Base-by-base conservation (phyloP, 2,888 invertebrate species). In the Brachyptera risi region DNA sequence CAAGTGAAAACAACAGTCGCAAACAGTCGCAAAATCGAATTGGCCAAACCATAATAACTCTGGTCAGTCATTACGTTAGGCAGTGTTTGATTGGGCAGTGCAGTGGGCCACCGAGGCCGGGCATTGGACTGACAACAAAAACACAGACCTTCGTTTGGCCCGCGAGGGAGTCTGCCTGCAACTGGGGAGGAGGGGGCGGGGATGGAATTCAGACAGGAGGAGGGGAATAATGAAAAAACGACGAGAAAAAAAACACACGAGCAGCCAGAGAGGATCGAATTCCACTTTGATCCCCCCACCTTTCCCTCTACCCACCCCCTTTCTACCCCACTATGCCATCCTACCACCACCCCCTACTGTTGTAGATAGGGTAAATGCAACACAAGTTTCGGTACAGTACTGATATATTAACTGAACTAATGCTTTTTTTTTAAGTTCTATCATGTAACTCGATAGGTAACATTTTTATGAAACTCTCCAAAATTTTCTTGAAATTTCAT, bases 181-280 rank as follows among this genome's bases (percentile, higher is more conserved):
- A n/a, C n/a, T 31, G 31, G 37, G 37, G 49, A 50, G 26, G n/a
- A 38, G 37, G 54, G 54, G 27, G 38, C 23, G 60, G 35, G 54
- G 38, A 38, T 59, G 42, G 44, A 44, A 54, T 56, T 44, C 42
- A 54, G 54, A 60, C 56, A 56, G 54, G 51, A 44, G 54, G 56
- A 54, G 37, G 56, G 54, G 56, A 54, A 54, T 54, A 54, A 54
- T 54, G 54, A 54, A 54, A 54, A 54, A 54, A 51, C 51, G 42
- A 31, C 37, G 31, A 31, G 54, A 54, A 49, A 44, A 42, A 35
- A 59, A 50, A 59, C 50, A 50, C 59, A 50, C 60, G 37, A 26
- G 44, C 38, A 44, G 27, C 15, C 42, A 50, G 58, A 57, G 61
- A 61, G 58, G 61, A 61, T 58, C 61, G 61, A 61, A 61, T 60